Percentiles rank a stretch among this genome's conserved stretches.
Evolutionary conservation across 1,140 invertebrate genomes (phyloP).

Genomic region (Drosophila busckii): DNA sequence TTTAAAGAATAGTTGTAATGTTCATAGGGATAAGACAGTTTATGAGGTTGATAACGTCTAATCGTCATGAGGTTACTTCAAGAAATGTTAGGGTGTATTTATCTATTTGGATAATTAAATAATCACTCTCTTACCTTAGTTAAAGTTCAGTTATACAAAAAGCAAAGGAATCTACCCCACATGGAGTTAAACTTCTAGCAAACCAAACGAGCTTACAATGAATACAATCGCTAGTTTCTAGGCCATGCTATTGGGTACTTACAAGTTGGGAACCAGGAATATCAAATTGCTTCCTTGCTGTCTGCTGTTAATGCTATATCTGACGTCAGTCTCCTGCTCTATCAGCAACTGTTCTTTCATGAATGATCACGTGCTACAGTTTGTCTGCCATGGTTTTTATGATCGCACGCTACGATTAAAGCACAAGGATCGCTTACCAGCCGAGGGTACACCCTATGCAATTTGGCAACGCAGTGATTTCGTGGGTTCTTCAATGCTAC

Average conservation of each 20-base stretch:
- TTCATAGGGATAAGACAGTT: too few species aligned
- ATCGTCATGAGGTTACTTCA: too few species aligned
- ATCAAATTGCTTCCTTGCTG: slow-evolving; percentile 45
- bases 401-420: slow-evolving; percentile 14
- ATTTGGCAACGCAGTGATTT: slow-evolving; percentile 50
- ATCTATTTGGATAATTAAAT: too few species aligned
- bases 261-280: slow-evolving; percentile 40
- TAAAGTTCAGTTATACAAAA: too few species aligned
- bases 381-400: slow-evolving; percentile 43
- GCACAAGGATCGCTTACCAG: slow-evolving; percentile 53
- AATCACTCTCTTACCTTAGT: too few species aligned
- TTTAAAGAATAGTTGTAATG: too few species aligned
- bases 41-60: too few species aligned
- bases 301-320: slow-evolving; percentile 18
- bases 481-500: slow-evolving; percentile 19
- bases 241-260: slow-evolving; percentile 63
- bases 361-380: slow-evolving; percentile 46
- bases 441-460: slow-evolving; percentile 37
- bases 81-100: too few species aligned
- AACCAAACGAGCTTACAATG: too few species aligned
- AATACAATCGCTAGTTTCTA: slow-evolving; percentile 51
- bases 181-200: too few species aligned
- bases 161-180: too few species aligned
- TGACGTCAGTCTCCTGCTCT: not conserved
- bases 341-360: slow-evolving; percentile 42